A percentile compares a stretch with the other conserved stretches of the same genome.
phyloP scores from a whole-genome alignment of 2,797 vertebrate species.

The Dromococcyx pavoninus region DNA sequence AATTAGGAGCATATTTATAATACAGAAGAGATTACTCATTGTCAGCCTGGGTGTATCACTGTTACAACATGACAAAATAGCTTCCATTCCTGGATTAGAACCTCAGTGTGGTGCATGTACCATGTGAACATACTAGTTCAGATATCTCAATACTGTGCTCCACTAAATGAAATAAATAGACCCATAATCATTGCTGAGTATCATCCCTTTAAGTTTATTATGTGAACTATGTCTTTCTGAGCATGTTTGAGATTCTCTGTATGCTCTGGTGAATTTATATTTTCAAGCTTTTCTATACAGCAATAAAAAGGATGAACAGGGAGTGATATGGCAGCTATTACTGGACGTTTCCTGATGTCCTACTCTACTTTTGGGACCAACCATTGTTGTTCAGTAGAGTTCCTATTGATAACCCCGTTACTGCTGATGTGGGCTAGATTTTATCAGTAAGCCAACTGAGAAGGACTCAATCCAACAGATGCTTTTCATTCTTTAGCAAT shows the following conservation, averaged over 20 bases:
- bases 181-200: background rate
- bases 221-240: background rate
- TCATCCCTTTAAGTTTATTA: background rate
- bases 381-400: background rate
- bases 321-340: background rate
- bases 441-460: background rate
- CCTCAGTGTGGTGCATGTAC: background rate
- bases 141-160: background rate
- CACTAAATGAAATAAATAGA: conserved; percentile 8
- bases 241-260: background rate
- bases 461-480: background rate
- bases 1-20: background rate
- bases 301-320: background rate
- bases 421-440: background rate
- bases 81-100: background rate
- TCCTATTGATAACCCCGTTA: too few species aligned
- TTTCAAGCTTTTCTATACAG: background rate
- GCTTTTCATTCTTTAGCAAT: background rate
- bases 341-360: background rate
- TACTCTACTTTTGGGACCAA: background rate
- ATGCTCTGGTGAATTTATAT: background rate
- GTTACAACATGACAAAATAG: background rate
- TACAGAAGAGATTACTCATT: background rate
- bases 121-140: background rate
- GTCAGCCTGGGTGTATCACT: background rate